Evolutionary conservation across 2,113 vertebrate genomes (phyloP).

Genomic region (Chionis minor): DNA sequence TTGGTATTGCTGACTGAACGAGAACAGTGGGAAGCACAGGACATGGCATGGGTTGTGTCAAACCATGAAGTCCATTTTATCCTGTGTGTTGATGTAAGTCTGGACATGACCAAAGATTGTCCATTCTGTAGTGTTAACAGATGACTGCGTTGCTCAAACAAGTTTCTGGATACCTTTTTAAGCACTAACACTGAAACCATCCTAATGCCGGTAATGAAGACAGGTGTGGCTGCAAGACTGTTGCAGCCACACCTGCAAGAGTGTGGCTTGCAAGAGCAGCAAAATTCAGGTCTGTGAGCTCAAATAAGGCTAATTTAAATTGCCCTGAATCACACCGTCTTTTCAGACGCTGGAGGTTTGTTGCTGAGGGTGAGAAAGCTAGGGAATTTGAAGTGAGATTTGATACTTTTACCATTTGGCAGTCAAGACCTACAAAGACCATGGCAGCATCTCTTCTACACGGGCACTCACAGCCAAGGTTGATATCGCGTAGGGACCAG

Average conservation of each 20-base stretch:
- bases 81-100: neutral
- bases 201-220: neutral
- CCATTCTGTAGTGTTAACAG: neutral
- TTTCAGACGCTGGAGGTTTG: neutral
- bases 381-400: neutral
- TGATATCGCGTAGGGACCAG: neutral
- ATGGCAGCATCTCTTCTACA: neutral
- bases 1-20: neutral
- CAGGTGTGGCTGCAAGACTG: neutral
- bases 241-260: too few relatives aligned
- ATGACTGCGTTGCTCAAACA: neutral
- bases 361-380: neutral
- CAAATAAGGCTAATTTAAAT: neutral
- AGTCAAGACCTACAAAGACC: neutral
- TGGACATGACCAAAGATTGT: neutral
- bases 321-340: neutral
- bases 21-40: neutral
- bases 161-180: neutral
- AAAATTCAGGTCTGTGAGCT: neutral
- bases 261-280: too few relatives aligned
- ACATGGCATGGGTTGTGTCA: neutral
- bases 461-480: neutral
- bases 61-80: neutral
- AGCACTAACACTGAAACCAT: neutral
- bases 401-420: fast-evolving